Percentiles rank a stretch among this genome's conserved stretches.
These are phyloP conservation scores for Brachionus rotundiformis DNA, from an alignment of 1,140 invertebrate genomes.

Conservation along the genomic window DNA sequence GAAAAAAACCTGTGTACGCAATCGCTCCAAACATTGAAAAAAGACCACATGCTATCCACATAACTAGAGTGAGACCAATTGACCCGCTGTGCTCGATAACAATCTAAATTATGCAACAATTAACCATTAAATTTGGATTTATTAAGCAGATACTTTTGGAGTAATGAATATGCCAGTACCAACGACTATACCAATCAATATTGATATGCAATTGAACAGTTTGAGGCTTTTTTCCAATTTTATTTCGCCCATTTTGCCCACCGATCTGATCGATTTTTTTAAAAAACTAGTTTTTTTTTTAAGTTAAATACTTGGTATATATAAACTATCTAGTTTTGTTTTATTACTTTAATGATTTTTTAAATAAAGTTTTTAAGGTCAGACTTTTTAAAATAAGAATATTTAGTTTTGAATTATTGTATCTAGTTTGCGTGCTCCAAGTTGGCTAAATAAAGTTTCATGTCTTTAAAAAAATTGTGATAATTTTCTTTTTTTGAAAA, in stretches of 20 bases:
- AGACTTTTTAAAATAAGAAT: background rate
- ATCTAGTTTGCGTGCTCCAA: background rate
- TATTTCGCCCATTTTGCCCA: constrained; percentile 43
- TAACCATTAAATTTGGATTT: background rate
- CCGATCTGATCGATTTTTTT: background rate
- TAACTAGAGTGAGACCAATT: constrained; percentile 77
- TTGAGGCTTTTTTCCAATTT: constrained; percentile 41
- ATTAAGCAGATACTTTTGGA: constrained; percentile 72
- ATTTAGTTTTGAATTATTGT: background rate
- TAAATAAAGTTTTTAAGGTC: background rate
- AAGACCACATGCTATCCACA: constrained; percentile 79
- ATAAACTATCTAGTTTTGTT: constrained; percentile 6
- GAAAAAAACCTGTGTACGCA: constrained; percentile 13
- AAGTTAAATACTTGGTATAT: background rate
- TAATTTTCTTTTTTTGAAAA: background rate
- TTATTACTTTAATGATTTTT: background rate
- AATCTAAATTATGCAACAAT: constrained; percentile 75
- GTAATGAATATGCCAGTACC: constrained; percentile 92
- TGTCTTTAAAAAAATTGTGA: background rate
- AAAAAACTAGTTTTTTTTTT: background rate
- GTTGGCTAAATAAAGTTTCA: background rate
- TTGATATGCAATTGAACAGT: constrained; percentile 54
- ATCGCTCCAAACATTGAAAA: constrained; percentile 71
- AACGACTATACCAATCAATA: constrained; percentile 63
- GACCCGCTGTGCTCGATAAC: constrained; percentile 79